A percentile compares a stretch with the other conserved stretches of the same genome.
phyloP scores from a whole-genome alignment of 64 coral and sea anemone genomes.

The Orbicella faveolata region DNA sequence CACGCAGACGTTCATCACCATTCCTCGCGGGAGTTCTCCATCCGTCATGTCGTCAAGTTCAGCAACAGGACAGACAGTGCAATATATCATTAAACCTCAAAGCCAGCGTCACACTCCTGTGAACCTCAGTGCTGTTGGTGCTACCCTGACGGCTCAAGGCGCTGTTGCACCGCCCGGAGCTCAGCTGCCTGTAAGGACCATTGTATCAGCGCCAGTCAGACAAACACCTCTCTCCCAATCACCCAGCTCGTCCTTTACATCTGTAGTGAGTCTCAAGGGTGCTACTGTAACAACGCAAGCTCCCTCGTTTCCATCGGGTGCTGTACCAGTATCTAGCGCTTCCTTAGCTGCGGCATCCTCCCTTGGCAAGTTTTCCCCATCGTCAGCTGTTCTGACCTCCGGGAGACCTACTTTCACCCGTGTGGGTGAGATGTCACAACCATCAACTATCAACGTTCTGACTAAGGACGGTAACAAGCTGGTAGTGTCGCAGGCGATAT shows the following conservation, averaged over 20 bases:
- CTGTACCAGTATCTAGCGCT: neutral
- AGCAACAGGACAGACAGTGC: constrained; percentile 46
- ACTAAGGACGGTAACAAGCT: constrained; percentile 36
- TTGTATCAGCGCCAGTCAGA: constrained; percentile 34
- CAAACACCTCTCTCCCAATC: constrained; percentile 48
- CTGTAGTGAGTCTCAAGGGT: constrained; percentile 58
- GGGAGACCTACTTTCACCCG: constrained; percentile 24
- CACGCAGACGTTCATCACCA: constrained; percentile 70
- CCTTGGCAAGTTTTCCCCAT: constrained; percentile 9
- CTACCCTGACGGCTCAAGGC: constrained; percentile 3
- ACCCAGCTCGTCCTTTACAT: constrained; percentile 52
- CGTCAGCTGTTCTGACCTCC: constrained; percentile 16
- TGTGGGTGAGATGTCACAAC: constrained; percentile 7
- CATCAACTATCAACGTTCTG: constrained; percentile 27
- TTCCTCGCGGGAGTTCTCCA: constrained; percentile 61
- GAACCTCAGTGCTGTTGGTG: constrained; percentile 34
- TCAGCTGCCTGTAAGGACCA: neutral
- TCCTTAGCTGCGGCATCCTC: neutral
- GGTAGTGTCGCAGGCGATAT: constrained; percentile 23
- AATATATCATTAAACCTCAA: constrained; percentile 92
- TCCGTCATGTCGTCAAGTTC: constrained; percentile 61
- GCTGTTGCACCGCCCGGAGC: constrained; percentile 21
- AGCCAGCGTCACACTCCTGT: constrained; percentile 73
- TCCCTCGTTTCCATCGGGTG: constrained; percentile 5
- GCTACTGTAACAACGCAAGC: constrained; percentile 21